Evolutionary conservation across 2,797 vertebrate species (phyloP).

Genomic region (Notoglanidium macrostoma): DNA sequence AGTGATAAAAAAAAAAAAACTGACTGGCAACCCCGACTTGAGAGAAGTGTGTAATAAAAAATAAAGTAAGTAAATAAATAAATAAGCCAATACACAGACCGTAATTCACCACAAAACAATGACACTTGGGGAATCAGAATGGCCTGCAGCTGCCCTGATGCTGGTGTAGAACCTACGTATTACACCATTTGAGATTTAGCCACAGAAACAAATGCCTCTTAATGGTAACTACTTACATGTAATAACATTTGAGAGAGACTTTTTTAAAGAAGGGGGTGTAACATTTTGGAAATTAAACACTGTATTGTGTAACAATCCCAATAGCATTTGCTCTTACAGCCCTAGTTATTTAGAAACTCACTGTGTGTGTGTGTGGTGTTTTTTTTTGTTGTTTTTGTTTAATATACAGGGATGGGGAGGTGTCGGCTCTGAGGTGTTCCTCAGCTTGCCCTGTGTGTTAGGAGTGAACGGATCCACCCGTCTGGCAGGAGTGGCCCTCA

Average conservation of each 20-base stretch:
- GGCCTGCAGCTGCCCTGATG: background rate
- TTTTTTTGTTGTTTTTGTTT: background rate
- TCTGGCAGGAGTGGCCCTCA: conserved; percentile 73
- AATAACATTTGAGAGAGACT: background rate
- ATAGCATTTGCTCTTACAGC: background rate
- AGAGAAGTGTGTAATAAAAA: no score
- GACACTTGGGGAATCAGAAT: no score
- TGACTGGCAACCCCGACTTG: no score
- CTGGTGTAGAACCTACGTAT: background rate
- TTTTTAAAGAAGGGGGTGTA: background rate
- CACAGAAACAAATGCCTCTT: background rate
- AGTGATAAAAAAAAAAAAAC: no score
- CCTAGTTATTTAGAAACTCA: background rate
- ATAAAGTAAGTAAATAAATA: no score
- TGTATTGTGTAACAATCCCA: background rate
- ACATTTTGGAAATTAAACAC: background rate
- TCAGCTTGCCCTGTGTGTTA: conserved; percentile 90
- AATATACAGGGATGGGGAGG: conserved; percentile 75
- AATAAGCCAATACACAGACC: no score
- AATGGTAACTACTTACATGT: background rate
- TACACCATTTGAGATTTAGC: background rate
- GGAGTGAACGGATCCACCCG: conserved; percentile 82
- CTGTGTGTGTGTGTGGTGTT: background rate
- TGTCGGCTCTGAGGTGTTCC: conserved; percentile 84
- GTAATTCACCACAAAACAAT: no score